Conservation (phyloP, 2,113 vertebrate species). For the Misgurnus anguillicaudatus region DNA sequence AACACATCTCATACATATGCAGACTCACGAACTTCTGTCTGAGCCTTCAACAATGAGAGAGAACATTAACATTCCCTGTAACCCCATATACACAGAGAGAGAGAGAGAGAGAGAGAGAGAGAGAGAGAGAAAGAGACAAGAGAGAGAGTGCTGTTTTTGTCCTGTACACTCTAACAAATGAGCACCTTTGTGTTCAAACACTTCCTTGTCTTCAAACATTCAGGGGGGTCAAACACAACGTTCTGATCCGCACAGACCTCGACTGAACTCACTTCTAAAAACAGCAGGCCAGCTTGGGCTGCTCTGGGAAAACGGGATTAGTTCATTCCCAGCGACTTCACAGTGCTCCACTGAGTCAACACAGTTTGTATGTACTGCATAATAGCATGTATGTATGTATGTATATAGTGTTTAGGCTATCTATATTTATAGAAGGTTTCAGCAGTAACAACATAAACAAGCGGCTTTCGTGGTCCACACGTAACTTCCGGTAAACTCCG, state of each 20-base stretch:
- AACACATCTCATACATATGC: constrained; percentile 45
- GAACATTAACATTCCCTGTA: constrained; percentile 30
- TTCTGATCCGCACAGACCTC: constrained; percentile 21
- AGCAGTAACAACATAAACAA: no score
- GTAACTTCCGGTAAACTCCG: no score
- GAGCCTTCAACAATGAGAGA: constrained; percentile 31
- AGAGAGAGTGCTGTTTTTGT: constrained; percentile 23
- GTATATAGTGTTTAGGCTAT: no score
- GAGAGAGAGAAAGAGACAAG: constrained; percentile 24
- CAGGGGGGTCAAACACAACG: constrained; percentile 32
- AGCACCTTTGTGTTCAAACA: constrained; percentile 40
- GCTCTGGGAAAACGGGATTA: constrained; percentile 37
- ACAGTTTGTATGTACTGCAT: background rate
- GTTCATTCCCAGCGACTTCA: constrained; percentile 20
- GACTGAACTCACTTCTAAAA: constrained; percentile 35
- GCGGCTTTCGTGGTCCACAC: no score
- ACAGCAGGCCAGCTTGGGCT: constrained; percentile 18
- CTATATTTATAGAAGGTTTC: no score
- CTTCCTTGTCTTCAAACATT: constrained; percentile 39
- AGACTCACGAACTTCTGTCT: constrained; percentile 32
- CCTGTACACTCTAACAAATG: constrained; percentile 37
- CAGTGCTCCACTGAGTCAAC: background rate
- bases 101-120: background rate
- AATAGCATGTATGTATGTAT: no score
- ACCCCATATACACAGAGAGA: constrained; percentile 13